Base-by-base conservation (phyloP, 2,888 invertebrate genomes). In the Plagodis dolabraria region DNA sequence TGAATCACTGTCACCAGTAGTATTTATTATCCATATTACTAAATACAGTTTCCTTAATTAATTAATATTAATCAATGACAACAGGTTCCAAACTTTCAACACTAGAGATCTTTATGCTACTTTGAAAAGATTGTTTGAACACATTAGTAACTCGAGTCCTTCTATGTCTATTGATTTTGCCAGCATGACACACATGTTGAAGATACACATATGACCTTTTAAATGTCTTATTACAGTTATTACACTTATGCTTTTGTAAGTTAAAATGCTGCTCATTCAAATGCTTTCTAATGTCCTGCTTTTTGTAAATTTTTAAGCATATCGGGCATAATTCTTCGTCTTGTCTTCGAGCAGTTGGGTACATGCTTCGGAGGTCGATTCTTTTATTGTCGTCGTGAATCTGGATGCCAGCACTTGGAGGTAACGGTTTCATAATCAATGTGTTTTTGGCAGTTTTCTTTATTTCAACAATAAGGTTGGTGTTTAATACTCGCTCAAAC, bases 401-500 rank as follows among this genome's bases (percentile, higher is more conserved):
- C 52, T 70, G 71, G 0, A 81, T 70, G 0, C 69, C 53, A 0
- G 71, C 70, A 0, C 72, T 69, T 0, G 73, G 65, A 0, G 76
- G 64, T 0, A 78, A 47, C 59, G 73, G 77, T 6, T 75, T 69
- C 69, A 89, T 74, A 0, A 85, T 49, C 0, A 87, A 53, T 0
- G 67, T 64, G 11, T 82, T 87, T 0, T 63, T 61, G 0, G 75
- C 74, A 0, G 74, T 71, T 53, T 86, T 87, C n/a, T 67, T 82
- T 0, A 89, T 85, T 68, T 87, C 77, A 0, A 86, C 71, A 0
- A 86, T 57, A 0, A 64, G 65, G 2, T 82, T 65, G 0, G 82
- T 69, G 49, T 88, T 85, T 0, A 68, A 47, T 0, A 87, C 87
- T 7, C 73, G 81, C 48, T 89, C 89, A 0, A 79, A 80, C 87